Evolutionary conservation across 2,888 invertebrate species (phyloP), one percentile per base, ranked within the genome.

Genomic region (Melieria crassipennis): DNA sequence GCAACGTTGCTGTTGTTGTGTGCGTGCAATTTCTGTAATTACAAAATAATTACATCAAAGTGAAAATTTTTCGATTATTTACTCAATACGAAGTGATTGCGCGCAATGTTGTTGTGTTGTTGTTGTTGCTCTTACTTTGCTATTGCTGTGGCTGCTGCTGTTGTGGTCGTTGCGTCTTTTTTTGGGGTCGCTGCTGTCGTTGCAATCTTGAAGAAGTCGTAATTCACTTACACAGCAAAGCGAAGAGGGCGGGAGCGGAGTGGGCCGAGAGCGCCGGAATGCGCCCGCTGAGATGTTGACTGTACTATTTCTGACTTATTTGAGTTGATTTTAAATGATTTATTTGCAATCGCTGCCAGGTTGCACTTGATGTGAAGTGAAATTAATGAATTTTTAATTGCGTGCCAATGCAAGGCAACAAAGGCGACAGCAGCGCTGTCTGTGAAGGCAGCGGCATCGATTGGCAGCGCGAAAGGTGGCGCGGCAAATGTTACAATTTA

Each of bases 251-350:
- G 30, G 0, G 30, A 30, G 30, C 30, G 30, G 30, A 30, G 3
- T 3, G 30, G 30, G 30, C 30, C 30, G 30, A 30, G 30, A 30
- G 1, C 30, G 30, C 30, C 2, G 30, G 30, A 30, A 13, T 5
- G 9, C 13, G 4, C 62, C 13, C 7, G 13, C 46, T 9, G 48
- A 47, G 13, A 16, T 42, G 30, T 61, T 61, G 9, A 42, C 45
- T 42, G 43, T 30, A 10, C 10, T 61, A n/a, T 10, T 7, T 47
- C 13, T 62, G 10, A 7, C 10, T 46, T n/a, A n/a, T 30, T 30
- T 30, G 16, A 47, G 62, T 62, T 62, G 10, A 16, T 62, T 62
- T 62, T 48, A 47, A 62, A 62, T 62, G 62, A 62, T 62, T 62
- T 62, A 62, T 62, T 61, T 43, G 45, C 42, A 46, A 61, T 10